Conservation (phyloP, 2,888 invertebrate species). For the Zeuzera pyrina region DNA sequence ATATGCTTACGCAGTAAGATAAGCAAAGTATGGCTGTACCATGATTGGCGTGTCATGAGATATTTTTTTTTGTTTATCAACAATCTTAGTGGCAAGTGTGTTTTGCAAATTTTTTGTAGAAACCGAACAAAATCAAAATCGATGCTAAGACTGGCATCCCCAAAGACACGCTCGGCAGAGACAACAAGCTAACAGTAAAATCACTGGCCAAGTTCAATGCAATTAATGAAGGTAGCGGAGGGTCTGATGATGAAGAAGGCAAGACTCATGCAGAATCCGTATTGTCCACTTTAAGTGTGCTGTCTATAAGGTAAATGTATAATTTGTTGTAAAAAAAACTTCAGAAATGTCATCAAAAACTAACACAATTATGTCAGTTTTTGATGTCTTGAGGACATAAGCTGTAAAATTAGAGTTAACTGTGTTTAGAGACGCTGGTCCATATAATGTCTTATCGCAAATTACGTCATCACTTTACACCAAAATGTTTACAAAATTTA, state of each 20-base stretch:
- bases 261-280: slow-evolving; percentile 77
- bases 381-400: no score
- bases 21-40: neutral
- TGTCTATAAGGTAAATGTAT: slow-evolving; percentile 66
- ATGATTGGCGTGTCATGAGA: neutral
- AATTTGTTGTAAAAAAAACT: no score
- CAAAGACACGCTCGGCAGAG: slow-evolving; percentile 74
- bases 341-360: no score
- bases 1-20: neutral
- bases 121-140: slow-evolving; percentile 77
- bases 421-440: no score
- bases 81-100: neutral
- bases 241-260: slow-evolving; percentile 46
- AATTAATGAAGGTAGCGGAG: slow-evolving; percentile 23
- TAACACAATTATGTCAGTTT: no score
- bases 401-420: no score
- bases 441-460: no score
- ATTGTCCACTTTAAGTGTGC: slow-evolving; percentile 77
- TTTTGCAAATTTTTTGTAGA: slow-evolving; percentile 32
- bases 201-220: slow-evolving; percentile 78
- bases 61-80: neutral
- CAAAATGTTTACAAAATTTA: no score
- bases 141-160: slow-evolving; percentile 83
- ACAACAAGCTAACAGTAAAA: slow-evolving; percentile 78
- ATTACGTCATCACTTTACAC: no score